Conservation (phyloP, 2,888 invertebrate species). For the Parnassius glacialis region DNA sequence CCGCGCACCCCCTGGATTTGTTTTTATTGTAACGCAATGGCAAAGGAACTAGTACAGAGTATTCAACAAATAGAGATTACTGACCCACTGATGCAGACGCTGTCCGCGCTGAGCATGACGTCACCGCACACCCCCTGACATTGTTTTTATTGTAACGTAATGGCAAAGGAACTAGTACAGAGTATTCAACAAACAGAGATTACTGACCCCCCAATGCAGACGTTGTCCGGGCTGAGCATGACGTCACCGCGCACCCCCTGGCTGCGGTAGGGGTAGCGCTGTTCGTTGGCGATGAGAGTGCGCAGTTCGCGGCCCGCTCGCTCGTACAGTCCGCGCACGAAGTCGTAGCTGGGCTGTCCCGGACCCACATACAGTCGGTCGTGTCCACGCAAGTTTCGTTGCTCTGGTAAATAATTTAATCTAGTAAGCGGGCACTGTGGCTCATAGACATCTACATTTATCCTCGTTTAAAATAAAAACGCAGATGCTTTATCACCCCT, state of each 20-base stretch:
- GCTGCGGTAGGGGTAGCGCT: conserved; percentile 83
- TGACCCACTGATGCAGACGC: conserved; percentile 85
- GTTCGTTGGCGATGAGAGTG: conserved; percentile 75
- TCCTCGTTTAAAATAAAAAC: too few species aligned
- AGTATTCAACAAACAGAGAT: background rate
- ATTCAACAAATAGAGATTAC: conserved; percentile 33
- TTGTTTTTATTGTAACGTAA: too few species aligned
- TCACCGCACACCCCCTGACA: background rate
- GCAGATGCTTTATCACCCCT: too few species aligned
- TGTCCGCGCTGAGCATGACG: conserved; percentile 68
- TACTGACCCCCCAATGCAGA: conserved; percentile 84
- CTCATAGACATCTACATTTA: too few species aligned
- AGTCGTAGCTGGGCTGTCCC: conserved; percentile 85
- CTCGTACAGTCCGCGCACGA: conserved; percentile 85
- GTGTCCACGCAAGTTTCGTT: conserved; percentile 92
- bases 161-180: background rate
- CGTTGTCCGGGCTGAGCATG: conserved; percentile 85
- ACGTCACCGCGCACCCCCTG: conserved; percentile 93
- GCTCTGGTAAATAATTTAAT: conserved; percentile 58
- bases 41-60: background rate
- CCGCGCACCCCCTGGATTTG: conserved; percentile 91
- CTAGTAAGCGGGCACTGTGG: too few species aligned
- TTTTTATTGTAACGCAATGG: background rate
- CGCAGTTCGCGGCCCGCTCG: conserved; percentile 45
- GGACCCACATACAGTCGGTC: conserved; percentile 93